phyloP scores from a whole-genome alignment of 2,113 vertebrate species.

The Salvelinus namaycush region DNA sequence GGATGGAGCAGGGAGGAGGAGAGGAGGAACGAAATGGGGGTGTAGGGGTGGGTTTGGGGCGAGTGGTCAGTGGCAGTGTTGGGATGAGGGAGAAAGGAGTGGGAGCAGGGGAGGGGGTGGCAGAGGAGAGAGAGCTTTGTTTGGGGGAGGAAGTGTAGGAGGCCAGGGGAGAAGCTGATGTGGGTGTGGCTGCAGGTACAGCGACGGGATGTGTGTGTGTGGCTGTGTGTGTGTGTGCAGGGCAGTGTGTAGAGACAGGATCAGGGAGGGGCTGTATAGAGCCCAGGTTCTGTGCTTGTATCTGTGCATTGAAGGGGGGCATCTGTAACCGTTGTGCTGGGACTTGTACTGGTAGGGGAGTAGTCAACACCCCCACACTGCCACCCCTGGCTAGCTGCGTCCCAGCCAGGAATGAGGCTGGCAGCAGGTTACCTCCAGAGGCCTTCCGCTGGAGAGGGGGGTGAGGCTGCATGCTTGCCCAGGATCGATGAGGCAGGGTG shows the following conservation, averaged over 20 bases:
- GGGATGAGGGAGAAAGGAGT: conserved; percentile 50
- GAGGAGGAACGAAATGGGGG: conserved; percentile 57
- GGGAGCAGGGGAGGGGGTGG: conserved; percentile 42
- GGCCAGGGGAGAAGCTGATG: conserved; percentile 25
- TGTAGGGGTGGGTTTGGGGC: conserved; percentile 58
- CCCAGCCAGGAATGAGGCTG: conserved; percentile 61
- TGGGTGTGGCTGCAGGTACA: conserved; percentile 22
- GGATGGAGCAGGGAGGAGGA: conserved; percentile 52
- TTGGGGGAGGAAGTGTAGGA: conserved; percentile 53
- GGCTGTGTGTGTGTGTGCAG: conserved; percentile 33
- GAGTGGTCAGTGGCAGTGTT: conserved; percentile 31
- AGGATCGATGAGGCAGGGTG: conserved; percentile 85
- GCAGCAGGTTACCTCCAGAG: conserved; percentile 74
- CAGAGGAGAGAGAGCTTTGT: conserved; percentile 53
- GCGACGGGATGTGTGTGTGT: conserved; percentile 35
- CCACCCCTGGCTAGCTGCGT: conserved; percentile 61
- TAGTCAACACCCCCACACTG: conserved; percentile 61
- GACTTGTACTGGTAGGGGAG: conserved; percentile 14
- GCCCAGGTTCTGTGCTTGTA: conserved; percentile 29
- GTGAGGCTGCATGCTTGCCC: conserved; percentile 72
- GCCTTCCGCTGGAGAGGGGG: conserved; percentile 78
- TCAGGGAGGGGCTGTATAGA: conserved; percentile 10
- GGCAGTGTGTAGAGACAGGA: neutral
- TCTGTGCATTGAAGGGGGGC: conserved; percentile 44
- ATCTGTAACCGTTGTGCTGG: conserved; percentile 49